Conservation (phyloP, 2,888 invertebrate species). For the Beris morrisii region DNA sequence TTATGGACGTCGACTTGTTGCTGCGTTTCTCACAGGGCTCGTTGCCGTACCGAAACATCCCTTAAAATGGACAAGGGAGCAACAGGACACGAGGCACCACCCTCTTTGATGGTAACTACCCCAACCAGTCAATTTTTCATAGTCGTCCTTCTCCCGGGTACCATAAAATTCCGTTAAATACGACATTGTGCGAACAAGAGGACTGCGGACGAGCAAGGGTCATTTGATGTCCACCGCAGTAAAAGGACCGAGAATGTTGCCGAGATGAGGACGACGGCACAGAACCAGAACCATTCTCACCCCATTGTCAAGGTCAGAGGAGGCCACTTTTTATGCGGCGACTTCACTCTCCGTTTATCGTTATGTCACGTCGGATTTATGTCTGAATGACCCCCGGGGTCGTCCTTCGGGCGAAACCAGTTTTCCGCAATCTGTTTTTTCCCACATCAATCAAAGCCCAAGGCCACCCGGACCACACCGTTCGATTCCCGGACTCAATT, state of each 20-base stretch:
- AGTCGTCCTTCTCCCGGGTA: slow-evolving; percentile 24
- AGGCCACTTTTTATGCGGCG: not conserved
- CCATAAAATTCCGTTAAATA: slow-evolving; percentile 28
- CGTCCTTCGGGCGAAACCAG: slow-evolving; percentile 14
- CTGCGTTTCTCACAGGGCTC: not conserved
- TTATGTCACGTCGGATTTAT: slow-evolving; percentile 24
- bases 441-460: slow-evolving; percentile 26
- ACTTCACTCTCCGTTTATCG: slow-evolving; percentile 27
- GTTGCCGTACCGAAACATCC: slow-evolving; percentile 1
- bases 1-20: slow-evolving; percentile 12
- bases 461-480: slow-evolving; percentile 9
- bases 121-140: not conserved
- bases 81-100: slow-evolving; percentile 10
- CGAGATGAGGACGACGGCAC: slow-evolving; percentile 8
- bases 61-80: slow-evolving; percentile 19
- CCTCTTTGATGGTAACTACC: slow-evolving; percentile 6
- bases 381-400: slow-evolving; percentile 10
- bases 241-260: slow-evolving; percentile 1
- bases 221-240: slow-evolving; percentile 10
- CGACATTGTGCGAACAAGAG: slow-evolving; percentile 31
- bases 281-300: slow-evolving; percentile 7
- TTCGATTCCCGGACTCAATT: slow-evolving; percentile 7
- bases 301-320: slow-evolving; percentile 22
- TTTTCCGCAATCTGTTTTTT: slow-evolving; percentile 15
- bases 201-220: slow-evolving; percentile 16